Evolutionary conservation across 1,140 invertebrate genomes (phyloP).

Genomic region (Agrypnia vestita): DNA sequence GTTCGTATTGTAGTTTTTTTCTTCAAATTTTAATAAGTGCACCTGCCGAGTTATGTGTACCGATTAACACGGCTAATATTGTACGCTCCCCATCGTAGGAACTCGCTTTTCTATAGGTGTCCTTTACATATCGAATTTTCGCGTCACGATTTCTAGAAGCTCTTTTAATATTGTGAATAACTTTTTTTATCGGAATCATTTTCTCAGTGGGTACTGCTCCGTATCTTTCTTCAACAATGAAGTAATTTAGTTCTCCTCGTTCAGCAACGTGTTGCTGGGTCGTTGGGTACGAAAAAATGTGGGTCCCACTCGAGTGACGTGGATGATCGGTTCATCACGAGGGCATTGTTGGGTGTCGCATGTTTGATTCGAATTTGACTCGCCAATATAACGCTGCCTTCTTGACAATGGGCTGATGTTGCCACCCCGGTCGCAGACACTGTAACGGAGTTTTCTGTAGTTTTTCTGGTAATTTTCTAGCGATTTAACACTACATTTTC

Average conservation of each 20-base stretch:
- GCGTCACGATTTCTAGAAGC: slow-evolving; percentile 18
- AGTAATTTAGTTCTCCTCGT: slow-evolving; percentile 4
- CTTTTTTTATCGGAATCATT: not conserved
- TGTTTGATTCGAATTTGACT: not conserved
- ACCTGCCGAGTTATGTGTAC: not conserved
- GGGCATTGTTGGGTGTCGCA: not conserved
- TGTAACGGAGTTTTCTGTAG: too few relatives aligned
- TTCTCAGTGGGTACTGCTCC: slow-evolving; percentile 1
- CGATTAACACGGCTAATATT: not conserved
- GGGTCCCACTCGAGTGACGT: not conserved
- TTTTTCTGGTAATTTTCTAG: too few relatives aligned
- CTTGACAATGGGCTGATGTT: too few relatives aligned
- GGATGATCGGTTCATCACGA: slow-evolving; percentile 2
- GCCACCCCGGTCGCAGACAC: too few relatives aligned
- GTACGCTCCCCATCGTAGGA: not conserved
- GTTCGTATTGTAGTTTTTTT: not conserved
- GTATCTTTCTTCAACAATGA: not conserved
- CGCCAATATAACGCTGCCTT: not conserved
- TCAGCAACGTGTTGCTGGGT: slow-evolving; percentile 5
- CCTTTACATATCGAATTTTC: slow-evolving; percentile 6
- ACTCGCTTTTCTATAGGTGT: not conserved
- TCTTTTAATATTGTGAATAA: slow-evolving; percentile 12
- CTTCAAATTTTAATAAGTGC: not conserved
- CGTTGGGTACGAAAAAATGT: not conserved
- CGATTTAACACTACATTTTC: too few relatives aligned